These are phyloP conservation scores for Mobula hypostoma DNA, from an alignment of 2,113 vertebrate genomes.

Conservation along the genomic window DNA sequence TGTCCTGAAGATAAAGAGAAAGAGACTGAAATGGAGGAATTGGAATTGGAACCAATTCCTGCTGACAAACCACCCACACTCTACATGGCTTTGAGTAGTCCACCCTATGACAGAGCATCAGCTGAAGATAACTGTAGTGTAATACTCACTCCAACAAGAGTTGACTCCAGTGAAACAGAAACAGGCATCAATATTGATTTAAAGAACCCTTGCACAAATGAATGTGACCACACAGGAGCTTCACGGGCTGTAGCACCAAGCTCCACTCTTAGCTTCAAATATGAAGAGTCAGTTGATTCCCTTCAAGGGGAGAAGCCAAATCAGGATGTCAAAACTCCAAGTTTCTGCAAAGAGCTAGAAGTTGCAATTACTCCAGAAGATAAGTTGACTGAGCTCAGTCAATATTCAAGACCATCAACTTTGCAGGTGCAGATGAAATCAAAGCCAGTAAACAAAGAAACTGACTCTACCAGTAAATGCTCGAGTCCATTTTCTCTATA, in stretches of 20 bases:
- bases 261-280: conserved; percentile 26
- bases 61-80: conserved; percentile 45
- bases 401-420: neutral
- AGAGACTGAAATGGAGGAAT: conserved; percentile 35
- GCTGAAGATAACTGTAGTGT: neutral
- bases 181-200: neutral
- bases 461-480: neutral
- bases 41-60: conserved; percentile 39
- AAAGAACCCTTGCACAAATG: neutral
- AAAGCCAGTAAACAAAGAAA: neutral
- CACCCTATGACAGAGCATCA: conserved; percentile 56
- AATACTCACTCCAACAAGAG: neutral
- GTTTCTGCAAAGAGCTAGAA: neutral
- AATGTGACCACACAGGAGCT: neutral
- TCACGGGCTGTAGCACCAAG: neutral
- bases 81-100: conserved; percentile 68
- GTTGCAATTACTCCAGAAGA: conserved; percentile 2
- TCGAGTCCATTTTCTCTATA: neutral
- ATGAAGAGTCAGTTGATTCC: conserved; percentile 1
- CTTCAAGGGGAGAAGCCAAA: neutral
- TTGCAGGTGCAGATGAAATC: neutral
- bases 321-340: neutral
- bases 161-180: neutral
- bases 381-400: neutral
- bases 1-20: conserved; percentile 16